Base-by-base conservation (phyloP, 2,888 invertebrate genomes). In the Dugesia japonica region DNA sequence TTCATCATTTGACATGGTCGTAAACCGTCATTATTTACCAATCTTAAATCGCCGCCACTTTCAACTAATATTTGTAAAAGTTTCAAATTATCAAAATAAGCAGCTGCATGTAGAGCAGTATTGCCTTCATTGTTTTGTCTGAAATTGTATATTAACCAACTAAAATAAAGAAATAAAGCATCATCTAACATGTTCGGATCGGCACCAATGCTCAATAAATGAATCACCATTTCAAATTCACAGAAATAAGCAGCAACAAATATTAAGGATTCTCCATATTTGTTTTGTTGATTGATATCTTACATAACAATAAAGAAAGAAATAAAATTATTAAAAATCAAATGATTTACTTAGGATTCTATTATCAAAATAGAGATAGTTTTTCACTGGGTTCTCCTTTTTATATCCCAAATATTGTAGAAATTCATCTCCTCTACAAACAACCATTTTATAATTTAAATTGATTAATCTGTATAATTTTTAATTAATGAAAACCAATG, bases 121-220 rank as follows among this genome's bases (percentile, higher is more conserved):
- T 76, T 76, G n/a, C 76, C 76, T 26, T 76, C 71, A 4, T 13
- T 7, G 28, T 72, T 76, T n/a, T 75, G 72, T 23, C 75, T 75
- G 17, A 9, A n/a, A 73, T 13, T n/a, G n/a, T n/a, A n/a, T n/a
- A 38, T 38, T 13, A 38, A 38, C 17, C 38, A 13, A 9, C 9
- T 38, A 38, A 38, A 38, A 13, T 38, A 38, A 17, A 13, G 38
- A 38, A 17, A 13, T 38, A 13, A 13, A 13, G 17, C 17, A 13
- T 38, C 17, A 38, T 56, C 56, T 56, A 4, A 56, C 56, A 56
- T n/a, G 23, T 56, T 56, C 20, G 56, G 56, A n/a, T 56, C 56
- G 1, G 56, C 56, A n/a, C 56, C 56, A 23, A 56, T 56, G 56
- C 56, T 56, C n/a, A 56, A 23, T 56, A 56, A 56, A 56, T 56